Base-by-base conservation (phyloP, 2,888 invertebrate genomes). In the Reticulitermes lucifugus region DNA sequence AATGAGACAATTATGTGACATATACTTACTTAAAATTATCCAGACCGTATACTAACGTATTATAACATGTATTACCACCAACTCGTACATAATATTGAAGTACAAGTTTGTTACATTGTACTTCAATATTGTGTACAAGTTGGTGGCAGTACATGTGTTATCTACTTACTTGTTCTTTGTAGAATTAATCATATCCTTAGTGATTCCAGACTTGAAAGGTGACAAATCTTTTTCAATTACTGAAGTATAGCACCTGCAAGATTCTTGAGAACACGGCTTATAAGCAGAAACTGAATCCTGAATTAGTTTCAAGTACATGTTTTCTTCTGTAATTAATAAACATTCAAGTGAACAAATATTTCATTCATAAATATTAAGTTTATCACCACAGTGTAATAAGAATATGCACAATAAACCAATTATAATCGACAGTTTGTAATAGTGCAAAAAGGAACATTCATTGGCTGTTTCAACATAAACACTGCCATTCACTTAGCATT, bases 191-290 rank as follows among this genome's bases (percentile, higher is more conserved):
- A 94, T 91, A 87, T 94, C 92, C 88, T 93, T 92, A 0, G 93
- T 93, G 86, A 98, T 96, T 75, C 97, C 97, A 77, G 90, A 89
- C 88, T 92, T 91, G 90, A 96, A 98, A 10, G 94, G 92, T 83
- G 90, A 90, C 84, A 98, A 92, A 90, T 98, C 97, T 46, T 92
- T 91, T 21, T 92, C 90, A 84, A 98, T 94, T 10, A 95, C 93
- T 88, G 92, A 89, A 84, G 90, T 90, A 89, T 94, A 93, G 89
- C 96, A 96, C 82, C 91, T 92, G 89, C 96, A 96, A 87, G 94
- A 94, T 51, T 86, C 79, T 46, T 77, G 73, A 41, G 41, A 43
- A 55, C 86, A 86, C 7, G 87, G 86, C 21, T 79, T 46, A 59
- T 86, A 87, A 22, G 35, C 46, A 9, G 25, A 14, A 1, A 87